A percentile compares a stretch with the other conserved stretches of the same genome.
Conservation (phyloP, 2,797 vertebrate genomes). For the Megalops cyprinoides region DNA sequence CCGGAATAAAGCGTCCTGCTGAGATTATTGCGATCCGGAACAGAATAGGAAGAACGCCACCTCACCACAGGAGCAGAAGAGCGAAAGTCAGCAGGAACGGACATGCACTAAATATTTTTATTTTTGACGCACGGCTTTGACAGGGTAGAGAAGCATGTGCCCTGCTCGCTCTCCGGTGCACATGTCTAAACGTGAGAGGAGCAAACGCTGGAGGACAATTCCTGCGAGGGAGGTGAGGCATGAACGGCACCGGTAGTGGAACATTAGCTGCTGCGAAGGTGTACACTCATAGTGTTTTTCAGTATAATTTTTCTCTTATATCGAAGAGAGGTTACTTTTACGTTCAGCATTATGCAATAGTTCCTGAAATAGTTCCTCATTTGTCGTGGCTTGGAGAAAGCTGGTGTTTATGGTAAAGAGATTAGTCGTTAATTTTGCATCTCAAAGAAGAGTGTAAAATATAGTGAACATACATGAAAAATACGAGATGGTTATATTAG, state of each 20-base stretch:
- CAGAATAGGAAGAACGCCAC: slow-evolving; percentile 55
- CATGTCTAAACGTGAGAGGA: slow-evolving; percentile 35
- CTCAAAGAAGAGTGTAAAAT: too few species aligned
- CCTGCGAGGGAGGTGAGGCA: neutral
- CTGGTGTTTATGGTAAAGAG: too few species aligned
- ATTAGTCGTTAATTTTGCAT: too few species aligned
- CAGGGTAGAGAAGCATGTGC: slow-evolving; percentile 4
- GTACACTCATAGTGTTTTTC: too few species aligned
- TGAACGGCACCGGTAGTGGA: neutral
- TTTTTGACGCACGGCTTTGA: slow-evolving; percentile 22
- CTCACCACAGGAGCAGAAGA: neutral
- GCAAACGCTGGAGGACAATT: neutral
- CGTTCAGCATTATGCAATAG: too few species aligned
- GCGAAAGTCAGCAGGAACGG: slow-evolving; percentile 29
- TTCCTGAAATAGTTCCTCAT: too few species aligned
- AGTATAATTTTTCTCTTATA: too few species aligned
- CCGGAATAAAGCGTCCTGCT: neutral
- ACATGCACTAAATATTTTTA: slow-evolving; percentile 28
- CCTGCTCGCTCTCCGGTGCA: neutral
- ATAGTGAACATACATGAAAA: too few species aligned
- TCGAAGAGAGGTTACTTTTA: too few species aligned
- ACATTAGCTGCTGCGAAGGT: too few species aligned
- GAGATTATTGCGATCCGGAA: neutral
- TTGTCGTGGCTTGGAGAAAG: too few species aligned
- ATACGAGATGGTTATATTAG: too few species aligned